phyloP scores from a whole-genome alignment of 1,140 invertebrate genomes.

The Lucilia sericata region DNA sequence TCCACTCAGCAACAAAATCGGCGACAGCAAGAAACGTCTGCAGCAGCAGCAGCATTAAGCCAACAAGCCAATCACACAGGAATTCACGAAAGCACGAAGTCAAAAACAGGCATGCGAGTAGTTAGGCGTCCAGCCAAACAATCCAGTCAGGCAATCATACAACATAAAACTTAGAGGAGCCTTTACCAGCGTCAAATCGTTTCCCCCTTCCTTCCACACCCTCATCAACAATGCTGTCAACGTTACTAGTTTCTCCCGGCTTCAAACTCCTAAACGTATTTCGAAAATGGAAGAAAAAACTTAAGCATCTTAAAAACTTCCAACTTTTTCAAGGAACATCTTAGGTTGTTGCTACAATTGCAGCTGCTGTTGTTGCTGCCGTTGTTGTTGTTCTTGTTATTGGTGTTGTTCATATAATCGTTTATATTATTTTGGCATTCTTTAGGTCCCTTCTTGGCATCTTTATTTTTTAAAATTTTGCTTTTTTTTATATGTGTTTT shows the following conservation, averaged over 20 bases:
- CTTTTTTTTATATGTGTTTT: neutral
- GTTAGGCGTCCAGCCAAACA: neutral
- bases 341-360: neutral
- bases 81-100: constrained; percentile 39
- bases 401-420: constrained; percentile 31
- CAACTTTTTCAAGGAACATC: neutral
- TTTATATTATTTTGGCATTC: constrained; percentile 44
- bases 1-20: neutral
- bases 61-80: constrained; percentile 36
- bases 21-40: neutral
- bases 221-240: neutral
- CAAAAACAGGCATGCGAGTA: constrained; percentile 22
- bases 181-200: neutral
- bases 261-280: neutral
- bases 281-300: neutral
- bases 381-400: neutral
- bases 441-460: constrained; percentile 37
- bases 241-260: neutral
- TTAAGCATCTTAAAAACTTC: neutral
- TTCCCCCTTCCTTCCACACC: neutral
- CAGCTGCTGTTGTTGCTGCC: neutral
- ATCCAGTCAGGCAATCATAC: constrained; percentile 22
- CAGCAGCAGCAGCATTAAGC: neutral
- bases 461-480: constrained; percentile 31
- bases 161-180: neutral